Evolutionary conservation across 2,888 invertebrate species (phyloP).

Genomic region (Lomographa bimaculata): DNA sequence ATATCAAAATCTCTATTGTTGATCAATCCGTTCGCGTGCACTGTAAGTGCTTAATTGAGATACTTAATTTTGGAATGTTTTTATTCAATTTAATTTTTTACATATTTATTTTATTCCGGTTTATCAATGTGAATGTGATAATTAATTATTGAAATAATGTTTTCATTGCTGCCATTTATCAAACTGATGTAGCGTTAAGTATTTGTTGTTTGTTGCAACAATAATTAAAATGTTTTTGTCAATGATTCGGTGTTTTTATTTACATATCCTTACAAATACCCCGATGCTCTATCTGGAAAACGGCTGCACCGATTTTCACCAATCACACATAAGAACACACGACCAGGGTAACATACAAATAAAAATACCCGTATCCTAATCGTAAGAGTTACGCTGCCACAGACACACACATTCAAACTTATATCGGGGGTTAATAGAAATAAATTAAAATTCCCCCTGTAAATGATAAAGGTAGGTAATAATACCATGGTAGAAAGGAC

Average conservation of each 20-base stretch:
- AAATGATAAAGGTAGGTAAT: no score
- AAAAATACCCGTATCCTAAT: no score
- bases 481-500: no score
- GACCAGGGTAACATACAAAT: no score
- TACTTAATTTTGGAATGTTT: conserved; percentile 40
- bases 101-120: conserved; percentile 25
- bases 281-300: no score
- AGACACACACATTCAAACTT: no score
- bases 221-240: conserved; percentile 38
- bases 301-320: no score
- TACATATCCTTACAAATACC: no score
- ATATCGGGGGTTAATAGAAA: no score
- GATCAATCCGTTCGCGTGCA: conserved; percentile 29
- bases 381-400: no score
- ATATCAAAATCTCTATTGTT: conserved; percentile 43
- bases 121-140: conserved; percentile 54
- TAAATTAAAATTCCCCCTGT: no score
- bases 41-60: conserved; percentile 42
- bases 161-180: conserved; percentile 52
- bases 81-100: conserved; percentile 44
- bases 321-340: no score
- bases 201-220: conserved; percentile 54
- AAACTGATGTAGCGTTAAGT: conserved; percentile 49
- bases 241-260: conserved; percentile 21
- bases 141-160: conserved; percentile 45